phyloP scores from a whole-genome alignment of 2,888 invertebrate genomes.

The Coelopa pilipes region DNA sequence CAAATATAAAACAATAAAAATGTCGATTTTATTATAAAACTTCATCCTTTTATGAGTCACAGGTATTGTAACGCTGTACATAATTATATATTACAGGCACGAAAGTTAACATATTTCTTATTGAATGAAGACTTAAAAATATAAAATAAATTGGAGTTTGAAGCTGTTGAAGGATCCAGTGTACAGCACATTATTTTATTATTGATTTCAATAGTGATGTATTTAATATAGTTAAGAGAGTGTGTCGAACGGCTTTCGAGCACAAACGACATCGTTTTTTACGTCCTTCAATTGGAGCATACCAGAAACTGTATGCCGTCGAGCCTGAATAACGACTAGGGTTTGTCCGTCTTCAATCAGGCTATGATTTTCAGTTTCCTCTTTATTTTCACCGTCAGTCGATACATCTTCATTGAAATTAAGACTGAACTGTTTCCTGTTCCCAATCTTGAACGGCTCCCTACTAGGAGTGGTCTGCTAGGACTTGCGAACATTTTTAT shows the following conservation, averaged over 20 bases:
- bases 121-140: too few relatives aligned
- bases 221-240: constrained; percentile 87
- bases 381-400: constrained; percentile 69
- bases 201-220: constrained; percentile 83
- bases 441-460: too few relatives aligned
- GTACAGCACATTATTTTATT: too few relatives aligned
- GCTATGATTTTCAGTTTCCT: constrained; percentile 72
- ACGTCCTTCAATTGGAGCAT: constrained; percentile 72
- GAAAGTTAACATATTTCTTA: too few relatives aligned
- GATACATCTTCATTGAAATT: constrained; percentile 69
- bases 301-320: constrained; percentile 70
- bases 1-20: too few relatives aligned
- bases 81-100: too few relatives aligned
- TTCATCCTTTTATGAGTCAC: too few relatives aligned
- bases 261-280: constrained; percentile 77
- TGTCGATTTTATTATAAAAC: too few relatives aligned
- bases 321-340: constrained; percentile 66
- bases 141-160: too few relatives aligned
- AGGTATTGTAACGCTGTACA: too few relatives aligned
- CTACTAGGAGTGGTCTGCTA: constrained; percentile 67
- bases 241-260: constrained; percentile 81
- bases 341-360: constrained; percentile 67
- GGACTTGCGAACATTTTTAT: constrained; percentile 64
- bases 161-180: too few relatives aligned
- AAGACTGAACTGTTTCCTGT: constrained; percentile 65